Conservation (phyloP, 2,797 vertebrate species). For the Myotis planiceps region DNA sequence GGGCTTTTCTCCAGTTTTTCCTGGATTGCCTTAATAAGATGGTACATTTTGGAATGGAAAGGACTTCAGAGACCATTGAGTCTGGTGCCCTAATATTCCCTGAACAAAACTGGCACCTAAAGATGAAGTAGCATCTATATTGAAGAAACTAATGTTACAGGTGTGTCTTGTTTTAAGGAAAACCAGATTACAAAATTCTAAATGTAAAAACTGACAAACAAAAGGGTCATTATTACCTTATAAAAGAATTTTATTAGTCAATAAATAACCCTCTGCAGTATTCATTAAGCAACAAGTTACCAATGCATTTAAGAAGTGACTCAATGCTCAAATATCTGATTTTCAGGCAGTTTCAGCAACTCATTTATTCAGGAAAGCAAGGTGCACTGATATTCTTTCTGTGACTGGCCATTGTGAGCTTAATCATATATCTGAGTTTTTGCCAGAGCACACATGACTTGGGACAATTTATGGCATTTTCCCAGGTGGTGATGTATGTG, state of each 20-base stretch:
- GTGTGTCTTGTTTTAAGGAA: slow-evolving; percentile 19
- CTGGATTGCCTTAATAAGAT: not conserved
- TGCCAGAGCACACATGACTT: slow-evolving; percentile 10
- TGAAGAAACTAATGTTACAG: not conserved
- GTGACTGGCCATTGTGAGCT: slow-evolving; percentile 12
- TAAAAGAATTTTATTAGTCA: slow-evolving; percentile 41
- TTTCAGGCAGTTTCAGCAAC: slow-evolving; percentile 22
- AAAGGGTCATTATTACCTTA: slow-evolving; percentile 4
- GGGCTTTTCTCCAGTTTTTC: not conserved
- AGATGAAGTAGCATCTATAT: not conserved
- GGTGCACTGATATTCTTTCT: slow-evolving; percentile 1
- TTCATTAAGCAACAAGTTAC: slow-evolving; percentile 16
- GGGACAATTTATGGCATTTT: slow-evolving; percentile 58
- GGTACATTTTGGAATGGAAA: not conserved
- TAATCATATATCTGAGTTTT: not conserved
- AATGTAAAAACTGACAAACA: not conserved
- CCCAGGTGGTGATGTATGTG: slow-evolving; percentile 15
- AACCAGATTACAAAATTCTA: slow-evolving; percentile 18
- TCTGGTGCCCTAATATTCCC: not conserved
- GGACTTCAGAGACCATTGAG: not conserved
- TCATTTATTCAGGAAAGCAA: slow-evolving; percentile 17
- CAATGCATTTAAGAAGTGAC: not conserved
- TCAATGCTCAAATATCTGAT: slow-evolving; percentile 32
- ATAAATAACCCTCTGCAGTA: not conserved
- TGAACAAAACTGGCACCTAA: not conserved